These are phyloP conservation scores for Gastracanthus pulcherrimus DNA, from an alignment of 2,888 invertebrate genomes.

Conservation along the genomic window DNA sequence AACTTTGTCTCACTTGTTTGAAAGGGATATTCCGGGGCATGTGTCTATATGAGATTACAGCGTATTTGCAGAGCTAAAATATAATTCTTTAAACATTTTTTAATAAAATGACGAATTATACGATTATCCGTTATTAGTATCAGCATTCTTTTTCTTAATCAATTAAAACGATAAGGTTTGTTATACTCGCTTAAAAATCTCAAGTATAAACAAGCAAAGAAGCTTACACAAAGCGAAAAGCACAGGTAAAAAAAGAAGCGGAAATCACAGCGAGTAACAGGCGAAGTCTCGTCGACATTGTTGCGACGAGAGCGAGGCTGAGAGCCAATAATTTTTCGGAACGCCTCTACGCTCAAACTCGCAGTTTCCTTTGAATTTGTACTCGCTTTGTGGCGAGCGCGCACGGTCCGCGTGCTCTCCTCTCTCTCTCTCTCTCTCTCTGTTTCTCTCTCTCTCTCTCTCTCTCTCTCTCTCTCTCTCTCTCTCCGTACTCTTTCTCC, in stretches of 20 bases:
- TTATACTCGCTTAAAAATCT: neutral
- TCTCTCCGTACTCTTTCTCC: too few relatives aligned
- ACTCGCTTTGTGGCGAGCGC: neutral
- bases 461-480: too few relatives aligned
- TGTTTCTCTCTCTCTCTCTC: too few relatives aligned
- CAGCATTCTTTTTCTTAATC: too few relatives aligned
- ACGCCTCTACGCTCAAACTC: conserved; percentile 30
- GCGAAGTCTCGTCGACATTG: conserved; percentile 61
- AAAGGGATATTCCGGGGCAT: too few relatives aligned
- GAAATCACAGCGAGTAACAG: conserved; percentile 13
- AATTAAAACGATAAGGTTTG: neutral
- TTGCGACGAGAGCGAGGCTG: conserved; percentile 58
- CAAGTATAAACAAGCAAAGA: neutral
- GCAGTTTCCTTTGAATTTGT: conserved; percentile 50
- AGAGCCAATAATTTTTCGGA: conserved; percentile 58
- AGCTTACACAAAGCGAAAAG: neutral
- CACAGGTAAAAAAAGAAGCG: neutral
- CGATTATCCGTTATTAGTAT: too few relatives aligned
- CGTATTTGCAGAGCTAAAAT: neutral
- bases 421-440: neutral
- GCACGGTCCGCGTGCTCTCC: neutral
- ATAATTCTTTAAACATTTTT: too few relatives aligned
- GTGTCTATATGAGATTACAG: too few relatives aligned
- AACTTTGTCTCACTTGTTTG: neutral
- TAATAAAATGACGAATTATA: too few relatives aligned